Conservation (phyloP, 2,113 vertebrate species). For the Solenodon paradoxus region DNA sequence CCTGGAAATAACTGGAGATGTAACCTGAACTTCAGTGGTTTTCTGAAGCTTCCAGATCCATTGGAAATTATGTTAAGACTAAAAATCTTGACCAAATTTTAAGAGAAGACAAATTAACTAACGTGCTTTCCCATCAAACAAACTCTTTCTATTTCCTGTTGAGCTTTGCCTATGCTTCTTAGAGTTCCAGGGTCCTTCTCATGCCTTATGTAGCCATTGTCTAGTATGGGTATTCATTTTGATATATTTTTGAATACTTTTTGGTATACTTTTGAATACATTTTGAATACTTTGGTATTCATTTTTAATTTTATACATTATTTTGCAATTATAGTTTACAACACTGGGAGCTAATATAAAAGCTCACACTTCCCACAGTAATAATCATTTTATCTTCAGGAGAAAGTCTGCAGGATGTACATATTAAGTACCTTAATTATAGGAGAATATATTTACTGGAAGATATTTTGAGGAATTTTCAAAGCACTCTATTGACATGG, state of each 20-base stretch:
- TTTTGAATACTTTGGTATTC: not conserved
- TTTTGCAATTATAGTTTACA: not conserved
- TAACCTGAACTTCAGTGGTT: not conserved
- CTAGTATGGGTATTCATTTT: not conserved
- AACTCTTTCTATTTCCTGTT: not conserved
- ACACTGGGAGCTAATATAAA: not conserved
- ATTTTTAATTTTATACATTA: not conserved
- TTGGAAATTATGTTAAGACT: not conserved
- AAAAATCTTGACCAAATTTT: constrained; percentile 13
- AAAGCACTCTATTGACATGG: not conserved
- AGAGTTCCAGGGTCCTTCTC: not conserved
- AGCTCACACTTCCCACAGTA: not conserved
- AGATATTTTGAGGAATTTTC: not conserved
- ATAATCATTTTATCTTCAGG: not conserved
- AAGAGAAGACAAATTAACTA: not conserved
- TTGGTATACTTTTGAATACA: no score
- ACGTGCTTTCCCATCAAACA: not conserved
- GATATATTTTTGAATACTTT: no score
- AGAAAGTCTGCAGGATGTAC: not conserved
- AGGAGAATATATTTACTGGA: not conserved
- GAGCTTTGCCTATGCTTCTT: not conserved
- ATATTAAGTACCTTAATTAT: not conserved
- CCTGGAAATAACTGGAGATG: not conserved
- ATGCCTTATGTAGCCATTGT: not conserved
- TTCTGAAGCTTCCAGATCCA: not conserved